Evolutionary conservation across 2,797 vertebrate species (phyloP).

Genomic region (Aeoliscus strigatus): DNA sequence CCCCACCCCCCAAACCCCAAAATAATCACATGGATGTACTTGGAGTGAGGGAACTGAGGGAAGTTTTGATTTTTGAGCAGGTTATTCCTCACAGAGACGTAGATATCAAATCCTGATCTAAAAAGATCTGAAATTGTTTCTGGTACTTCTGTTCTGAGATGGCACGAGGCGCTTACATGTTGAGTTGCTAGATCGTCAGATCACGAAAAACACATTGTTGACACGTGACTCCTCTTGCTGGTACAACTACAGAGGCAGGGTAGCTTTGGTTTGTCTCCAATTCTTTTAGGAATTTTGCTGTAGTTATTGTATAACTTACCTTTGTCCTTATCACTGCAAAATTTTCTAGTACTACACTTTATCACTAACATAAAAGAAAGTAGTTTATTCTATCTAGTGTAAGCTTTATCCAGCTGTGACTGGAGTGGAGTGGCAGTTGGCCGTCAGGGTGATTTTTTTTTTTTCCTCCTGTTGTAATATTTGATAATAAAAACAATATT

Average conservation of each 20-base stretch:
- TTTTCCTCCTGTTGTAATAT: slow-evolving; percentile 30
- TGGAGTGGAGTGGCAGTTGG: slow-evolving; percentile 37
- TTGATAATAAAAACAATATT: slow-evolving; percentile 55
- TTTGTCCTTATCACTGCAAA: slow-evolving; percentile 42
- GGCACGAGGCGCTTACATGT: slow-evolving; percentile 49
- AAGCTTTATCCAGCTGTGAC: slow-evolving; percentile 39
- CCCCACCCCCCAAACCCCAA: slow-evolving; percentile 3
- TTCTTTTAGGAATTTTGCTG: slow-evolving; percentile 56
- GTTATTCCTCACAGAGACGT: slow-evolving; percentile 44
- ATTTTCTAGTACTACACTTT: slow-evolving; percentile 42
- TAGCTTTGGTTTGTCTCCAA: slow-evolving; percentile 50
- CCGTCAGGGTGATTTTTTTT: slow-evolving; percentile 27
- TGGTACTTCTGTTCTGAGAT: slow-evolving; percentile 59
- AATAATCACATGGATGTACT: slow-evolving; percentile 32
- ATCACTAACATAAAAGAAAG: slow-evolving; percentile 44
- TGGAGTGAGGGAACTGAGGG: slow-evolving; percentile 21
- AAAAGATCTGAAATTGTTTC: slow-evolving; percentile 55
- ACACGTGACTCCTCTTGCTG: slow-evolving; percentile 37
- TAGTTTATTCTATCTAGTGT: slow-evolving; percentile 42
- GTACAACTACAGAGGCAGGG: slow-evolving; percentile 30
- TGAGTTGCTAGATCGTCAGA: slow-evolving; percentile 27
- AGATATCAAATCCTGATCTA: slow-evolving; percentile 49
- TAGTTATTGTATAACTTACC: slow-evolving; percentile 76
- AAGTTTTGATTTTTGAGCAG: slow-evolving; percentile 35
- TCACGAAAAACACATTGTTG: slow-evolving; percentile 31